Evolutionary conservation across 2,888 invertebrate species (phyloP), one percentile per base, ranked within the genome.

Genomic region (Sarcophaga rosellei): DNA sequence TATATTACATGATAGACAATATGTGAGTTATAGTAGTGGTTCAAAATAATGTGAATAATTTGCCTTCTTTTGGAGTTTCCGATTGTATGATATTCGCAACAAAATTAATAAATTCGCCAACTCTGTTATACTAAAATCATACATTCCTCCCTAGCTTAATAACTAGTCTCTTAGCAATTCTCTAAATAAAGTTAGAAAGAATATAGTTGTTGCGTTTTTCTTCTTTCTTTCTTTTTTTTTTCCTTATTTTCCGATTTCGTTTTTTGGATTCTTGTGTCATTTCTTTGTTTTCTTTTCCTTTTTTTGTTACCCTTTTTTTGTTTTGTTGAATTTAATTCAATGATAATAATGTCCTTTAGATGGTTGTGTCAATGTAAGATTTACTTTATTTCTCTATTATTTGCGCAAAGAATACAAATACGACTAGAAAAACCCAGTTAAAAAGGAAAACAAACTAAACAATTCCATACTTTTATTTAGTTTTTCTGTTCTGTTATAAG

Each of bases 341-440:
- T 85, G 78, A 81, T 85, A 85, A 82, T 85, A 79, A 75, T 78
- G 85, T 85, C 81, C 85, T 76, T 79, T 76, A 72, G 72, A 75
- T 81, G 77, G 69, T 82, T 85, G 78, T 82, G 70, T 85, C 85
- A 85, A 85, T 85, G 75, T 72, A 61, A 78, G 75, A 79, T 70
- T 72, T 66, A 76, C 25, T 76, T 53, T 76, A 20, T 23, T 35
- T n/a, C 12, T 44, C 6, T 21, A 69, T 20, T 66, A 57, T 20
- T 81, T 65, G 1, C 53, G 53, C 53, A 53, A 1, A 57, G 8
- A 57, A 80, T 35, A 35, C 35, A 8, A 35, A 35, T 8, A 8
- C 35, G 3, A 35, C 35, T 35, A 10, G 4, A 35, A 35, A 35
- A 10, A 35, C 8, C 35, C 35, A 35, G 8, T 10, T 10, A 35